Evolutionary conservation across 2,113 vertebrate genomes (phyloP), one percentile per base, ranked within the genome.

Genomic region (Campylomormyrus numenius): DNA sequence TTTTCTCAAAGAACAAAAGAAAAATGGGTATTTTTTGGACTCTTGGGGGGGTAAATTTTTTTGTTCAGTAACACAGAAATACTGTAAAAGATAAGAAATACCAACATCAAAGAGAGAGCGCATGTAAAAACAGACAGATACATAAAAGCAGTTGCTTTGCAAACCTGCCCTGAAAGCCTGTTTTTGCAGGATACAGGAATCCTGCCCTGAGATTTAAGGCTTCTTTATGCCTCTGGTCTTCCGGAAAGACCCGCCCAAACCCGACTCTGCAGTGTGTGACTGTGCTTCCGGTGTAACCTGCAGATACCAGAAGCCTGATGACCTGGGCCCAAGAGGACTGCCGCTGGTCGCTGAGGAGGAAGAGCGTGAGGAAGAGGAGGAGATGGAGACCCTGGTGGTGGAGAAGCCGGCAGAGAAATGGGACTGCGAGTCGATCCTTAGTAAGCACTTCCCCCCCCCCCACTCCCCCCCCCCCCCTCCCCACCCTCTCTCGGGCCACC

Each of bases 391-490:
- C 0, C 85, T 99, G 35, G 95, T 98, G 77, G 85, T 98, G 2
- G 94, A 96, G 91, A 95, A 95, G 90, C 91, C 94, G 9, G 94
- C 95, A 24, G 97, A 99, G 92, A 98, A 98, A 92, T 99, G 98
- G 98, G 98, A 99, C 93, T 99, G 98, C 58, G 97, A 99, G 92
- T 98, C 97, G 66, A 97, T 99, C 92, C 96, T 99, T 93, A 99
- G 98, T 99, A 93, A 97, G 98, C 96, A 21, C 35, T 2, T 1
- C 35, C 35, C 31, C 31, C 31, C 31, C 31, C 31, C 31, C 31
- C 9, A n/a, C n/a, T n/a, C n/a, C n/a, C n/a, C n/a, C 49, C 9
- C 3, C 2, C 42, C 42, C 24, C 3, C n/a, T n/a, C n/a, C n/a
- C n/a, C n/a, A n/a, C n/a, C n/a, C n/a, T n/a, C n/a, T n/a, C n/a